Evolutionary conservation across 2,888 invertebrate species (phyloP).

Genomic region (Trachelus tabidus): DNA sequence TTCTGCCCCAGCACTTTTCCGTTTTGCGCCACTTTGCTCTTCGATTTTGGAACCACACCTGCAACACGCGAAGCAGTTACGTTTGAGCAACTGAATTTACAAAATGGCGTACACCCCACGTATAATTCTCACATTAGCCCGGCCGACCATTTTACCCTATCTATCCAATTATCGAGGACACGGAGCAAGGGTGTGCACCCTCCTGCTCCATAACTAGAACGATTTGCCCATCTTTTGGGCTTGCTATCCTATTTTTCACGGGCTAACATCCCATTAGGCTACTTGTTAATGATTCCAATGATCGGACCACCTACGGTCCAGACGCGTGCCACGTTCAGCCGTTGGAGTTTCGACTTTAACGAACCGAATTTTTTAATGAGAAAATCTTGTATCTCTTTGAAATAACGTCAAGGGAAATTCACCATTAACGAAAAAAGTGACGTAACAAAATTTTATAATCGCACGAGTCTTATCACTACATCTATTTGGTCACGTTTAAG

Average conservation of each 20-base stretch:
- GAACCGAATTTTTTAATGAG: slow-evolving; percentile 33
- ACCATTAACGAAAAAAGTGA: background rate
- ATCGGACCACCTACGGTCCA: slow-evolving; percentile 52
- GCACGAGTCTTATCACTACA: background rate
- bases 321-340: slow-evolving; percentile 44
- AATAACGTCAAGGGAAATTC: background rate
- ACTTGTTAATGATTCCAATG: slow-evolving; percentile 53
- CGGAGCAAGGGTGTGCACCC: slow-evolving; percentile 11
- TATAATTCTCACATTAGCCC: slow-evolving; percentile 13
- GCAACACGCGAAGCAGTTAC: slow-evolving; percentile 52
- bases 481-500: background rate
- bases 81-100: background rate
- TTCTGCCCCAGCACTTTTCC: slow-evolving; percentile 99
- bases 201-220: background rate
- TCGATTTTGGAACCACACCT: slow-evolving; percentile 99
- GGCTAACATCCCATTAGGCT: slow-evolving; percentile 45
- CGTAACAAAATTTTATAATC: background rate
- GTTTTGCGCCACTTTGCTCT: slow-evolving; percentile 99
- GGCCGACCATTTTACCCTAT: slow-evolving; percentile 1
- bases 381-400: background rate
- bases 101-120: background rate
- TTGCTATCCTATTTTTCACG: slow-evolving; percentile 44
- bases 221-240: slow-evolving; percentile 15
- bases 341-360: slow-evolving; percentile 50
- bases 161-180: slow-evolving; percentile 28